Base-by-base conservation (phyloP, 2,888 invertebrate species). In the Drosophila lacicola region DNA sequence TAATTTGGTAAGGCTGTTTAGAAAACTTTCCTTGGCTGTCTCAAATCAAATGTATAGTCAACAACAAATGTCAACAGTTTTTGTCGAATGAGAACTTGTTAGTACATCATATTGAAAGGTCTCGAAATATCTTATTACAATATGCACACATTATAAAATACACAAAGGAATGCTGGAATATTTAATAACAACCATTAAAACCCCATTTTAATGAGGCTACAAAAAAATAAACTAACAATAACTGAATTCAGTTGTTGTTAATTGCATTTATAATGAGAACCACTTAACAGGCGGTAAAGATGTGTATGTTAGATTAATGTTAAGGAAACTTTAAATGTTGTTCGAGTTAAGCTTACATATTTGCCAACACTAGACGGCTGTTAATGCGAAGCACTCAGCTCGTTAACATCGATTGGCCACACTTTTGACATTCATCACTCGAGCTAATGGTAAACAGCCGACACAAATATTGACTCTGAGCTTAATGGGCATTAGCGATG, bases 361-460 rank as follows among this genome's bases (percentile, higher is more conserved):
- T 61, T 34, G 29, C 13, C 41, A 62, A 41, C 36, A 39, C 45
- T 51, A 47, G 51, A 17, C 14, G 55, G 9, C 39, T 44, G 58
- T 29, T 45, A 75, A 56, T 45, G 55, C 4, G 44, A 29, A 41
- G 29, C 61, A 73, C 62, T 74, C 74, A 37, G 33, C 53, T 33
- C 50, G 44, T 37, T 55, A 42, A 29, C 36, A 53, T 21, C 56
- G 41, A 25, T 66, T 56, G 37, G 46, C 33, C 17, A 29, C 17
- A 10, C 42, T 29, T 51, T 63, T 62, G 53, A 46, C 49, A 53
- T 47, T 75, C 56, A 42, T 60, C 71, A 56, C 66, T 70, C 58
- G 61, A 67, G 62, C 72, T 42, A 47, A 44, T 60, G 60, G 71
- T 21, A 69, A 73, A 69, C 72, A 74, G 56, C n/a, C 41, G 19